Conservation (phyloP, 2,888 invertebrate genomes). For the Portevinia maculata region DNA sequence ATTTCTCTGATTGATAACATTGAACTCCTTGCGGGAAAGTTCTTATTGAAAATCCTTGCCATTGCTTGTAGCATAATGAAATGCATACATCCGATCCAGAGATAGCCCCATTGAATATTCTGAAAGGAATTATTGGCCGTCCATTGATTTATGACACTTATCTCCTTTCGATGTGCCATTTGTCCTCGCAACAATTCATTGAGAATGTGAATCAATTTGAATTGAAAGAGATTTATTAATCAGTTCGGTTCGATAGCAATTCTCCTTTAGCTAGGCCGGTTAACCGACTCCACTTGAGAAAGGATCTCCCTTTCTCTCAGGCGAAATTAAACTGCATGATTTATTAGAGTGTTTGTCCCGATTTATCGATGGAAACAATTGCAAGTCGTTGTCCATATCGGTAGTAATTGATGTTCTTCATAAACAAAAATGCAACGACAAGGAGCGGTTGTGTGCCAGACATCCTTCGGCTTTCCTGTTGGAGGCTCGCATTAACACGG, state of each 20-base stretch:
- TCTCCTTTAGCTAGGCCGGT: conserved; percentile 1
- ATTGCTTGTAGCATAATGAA: neutral
- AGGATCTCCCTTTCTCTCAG: neutral
- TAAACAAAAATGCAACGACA: neutral
- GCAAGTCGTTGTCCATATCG: conserved; percentile 20
- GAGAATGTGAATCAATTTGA: conserved; percentile 52
- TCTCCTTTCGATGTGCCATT: conserved; percentile 51
- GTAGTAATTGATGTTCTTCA: conserved; percentile 32
- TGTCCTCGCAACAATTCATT: conserved; percentile 46
- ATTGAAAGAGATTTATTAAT: conserved; percentile 67
- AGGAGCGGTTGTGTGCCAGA: neutral
- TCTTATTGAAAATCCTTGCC: conserved; percentile 19
- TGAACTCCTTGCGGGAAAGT: conserved; percentile 21
- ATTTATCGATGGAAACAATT: conserved; percentile 61
- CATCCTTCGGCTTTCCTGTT: conserved; percentile 33
- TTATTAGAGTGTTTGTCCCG: conserved; percentile 51
- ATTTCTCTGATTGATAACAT: conserved; percentile 30
- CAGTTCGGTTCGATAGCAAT: conserved; percentile 17
- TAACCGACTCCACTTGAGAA: conserved; percentile 15
- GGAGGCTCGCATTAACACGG: conserved; percentile 46
- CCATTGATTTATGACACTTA: conserved; percentile 82
- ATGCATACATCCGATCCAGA: conserved; percentile 27
- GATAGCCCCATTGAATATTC: conserved; percentile 69
- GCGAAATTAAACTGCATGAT: conserved; percentile 44
- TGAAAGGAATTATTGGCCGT: conserved; percentile 81